A percentile compares a stretch with the other conserved stretches of the same genome.
phyloP scores from a whole-genome alignment of 2,113 vertebrate genomes.

The Oreotrochilus melanogaster region DNA sequence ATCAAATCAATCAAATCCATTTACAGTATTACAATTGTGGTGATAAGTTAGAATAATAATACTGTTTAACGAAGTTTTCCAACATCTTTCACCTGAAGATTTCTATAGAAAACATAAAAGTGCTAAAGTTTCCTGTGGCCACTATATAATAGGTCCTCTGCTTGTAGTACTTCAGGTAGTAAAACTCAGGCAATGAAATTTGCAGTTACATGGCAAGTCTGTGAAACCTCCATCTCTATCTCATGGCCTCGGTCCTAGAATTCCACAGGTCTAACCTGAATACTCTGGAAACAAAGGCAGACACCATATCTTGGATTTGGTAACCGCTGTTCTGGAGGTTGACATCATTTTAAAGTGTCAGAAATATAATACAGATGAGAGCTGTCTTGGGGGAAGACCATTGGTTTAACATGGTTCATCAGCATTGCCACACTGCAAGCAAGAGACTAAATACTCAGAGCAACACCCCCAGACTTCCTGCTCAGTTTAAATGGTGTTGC shows the following conservation, averaged over 20 bases:
- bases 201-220: background rate
- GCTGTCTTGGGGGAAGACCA: background rate
- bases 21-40: background rate
- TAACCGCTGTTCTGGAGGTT: background rate
- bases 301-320: background rate
- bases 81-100: background rate
- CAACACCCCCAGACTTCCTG: slow-evolving; percentile 50
- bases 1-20: background rate
- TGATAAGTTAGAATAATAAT: background rate
- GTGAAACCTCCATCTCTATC: background rate
- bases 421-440: background rate
- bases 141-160: background rate
- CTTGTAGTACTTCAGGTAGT: background rate
- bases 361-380: background rate
- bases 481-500: background rate
- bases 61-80: background rate
- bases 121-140: background rate
- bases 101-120: background rate
- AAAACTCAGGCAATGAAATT: background rate
- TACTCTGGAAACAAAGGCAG: background rate
- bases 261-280: background rate
- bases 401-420: background rate
- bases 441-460: slow-evolving; percentile 11
- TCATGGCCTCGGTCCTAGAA: background rate
- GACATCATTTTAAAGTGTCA: background rate